These are phyloP conservation scores for Mus spretus DNA, from an alignment of 2,797 vertebrate genomes.

Conservation along the genomic window DNA sequence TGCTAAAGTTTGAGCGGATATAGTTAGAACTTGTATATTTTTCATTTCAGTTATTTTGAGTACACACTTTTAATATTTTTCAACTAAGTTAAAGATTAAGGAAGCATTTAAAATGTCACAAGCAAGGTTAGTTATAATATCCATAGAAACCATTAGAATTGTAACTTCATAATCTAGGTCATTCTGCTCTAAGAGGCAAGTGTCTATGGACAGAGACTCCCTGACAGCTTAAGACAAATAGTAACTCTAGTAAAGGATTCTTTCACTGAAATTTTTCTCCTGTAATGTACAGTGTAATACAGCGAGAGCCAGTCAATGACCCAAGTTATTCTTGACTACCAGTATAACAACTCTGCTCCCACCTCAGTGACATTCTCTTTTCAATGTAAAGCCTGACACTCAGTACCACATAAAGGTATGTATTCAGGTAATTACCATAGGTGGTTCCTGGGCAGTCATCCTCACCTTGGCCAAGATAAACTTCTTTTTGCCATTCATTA, in stretches of 20 bases:
- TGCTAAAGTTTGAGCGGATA: neutral
- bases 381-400: neutral
- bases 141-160: neutral
- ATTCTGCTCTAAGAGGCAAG: neutral
- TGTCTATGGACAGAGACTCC: neutral
- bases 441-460: neutral
- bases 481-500: neutral
- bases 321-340: rapidly evolving
- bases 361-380: rapidly evolving
- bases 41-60: neutral
- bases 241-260: neutral
- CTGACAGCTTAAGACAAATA: neutral
- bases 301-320: too few species aligned
- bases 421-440: neutral
- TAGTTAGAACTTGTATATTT: slow-evolving; percentile 1
- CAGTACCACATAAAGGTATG: neutral
- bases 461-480: neutral
- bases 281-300: neutral
- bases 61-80: slow-evolving; percentile 18
- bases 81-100: slow-evolving; percentile 21
- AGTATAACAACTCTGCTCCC: too few species aligned
- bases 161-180: neutral
- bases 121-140: neutral
- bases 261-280: neutral
- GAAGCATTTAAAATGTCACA: neutral